Conservation (phyloP, 2,888 invertebrate species). For the Xanthorhoe spadicearia region DNA sequence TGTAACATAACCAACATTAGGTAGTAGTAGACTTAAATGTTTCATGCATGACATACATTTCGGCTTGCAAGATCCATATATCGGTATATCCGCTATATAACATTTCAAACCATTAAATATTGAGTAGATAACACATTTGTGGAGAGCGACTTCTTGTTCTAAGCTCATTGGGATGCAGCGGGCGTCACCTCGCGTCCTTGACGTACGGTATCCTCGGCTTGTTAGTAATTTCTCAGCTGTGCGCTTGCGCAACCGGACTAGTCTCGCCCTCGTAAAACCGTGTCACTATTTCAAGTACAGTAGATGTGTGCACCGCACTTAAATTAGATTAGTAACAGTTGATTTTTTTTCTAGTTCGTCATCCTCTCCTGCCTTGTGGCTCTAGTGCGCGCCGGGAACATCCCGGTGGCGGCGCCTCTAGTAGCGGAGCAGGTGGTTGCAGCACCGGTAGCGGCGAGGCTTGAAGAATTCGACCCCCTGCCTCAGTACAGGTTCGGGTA, state of each 20-base stretch:
- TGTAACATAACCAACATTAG: not conserved
- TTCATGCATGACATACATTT: not conserved
- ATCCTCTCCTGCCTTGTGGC: slow-evolving; percentile 69
- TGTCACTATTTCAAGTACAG: slow-evolving; percentile 82
- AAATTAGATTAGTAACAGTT: slow-evolving; percentile 43
- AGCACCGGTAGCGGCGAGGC: slow-evolving; percentile 52
- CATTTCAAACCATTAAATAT: slow-evolving; percentile 18
- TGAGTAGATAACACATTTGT: not conserved
- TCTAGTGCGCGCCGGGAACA: slow-evolving; percentile 59
- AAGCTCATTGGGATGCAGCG: slow-evolving; percentile 65
- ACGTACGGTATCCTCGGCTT: slow-evolving; percentile 66
- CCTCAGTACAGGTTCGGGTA: slow-evolving; percentile 84
- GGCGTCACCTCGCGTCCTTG: slow-evolving; percentile 65
- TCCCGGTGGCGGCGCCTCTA: slow-evolving; percentile 51
- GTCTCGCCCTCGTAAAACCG: slow-evolving; percentile 71
- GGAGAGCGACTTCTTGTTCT: slow-evolving; percentile 28
- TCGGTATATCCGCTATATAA: slow-evolving; percentile 6
- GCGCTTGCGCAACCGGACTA: slow-evolving; percentile 70
- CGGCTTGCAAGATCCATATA: not conserved
- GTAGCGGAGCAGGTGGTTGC: slow-evolving; percentile 63
- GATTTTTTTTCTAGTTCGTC: slow-evolving; percentile 58
- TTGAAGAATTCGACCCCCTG: slow-evolving; percentile 80
- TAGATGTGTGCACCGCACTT: slow-evolving; percentile 49
- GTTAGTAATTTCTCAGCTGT: slow-evolving; percentile 77
- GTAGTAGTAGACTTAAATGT: not conserved